phyloP scores from a whole-genome alignment of 2,888 invertebrate species.

The Aspidapion aeneum region DNA sequence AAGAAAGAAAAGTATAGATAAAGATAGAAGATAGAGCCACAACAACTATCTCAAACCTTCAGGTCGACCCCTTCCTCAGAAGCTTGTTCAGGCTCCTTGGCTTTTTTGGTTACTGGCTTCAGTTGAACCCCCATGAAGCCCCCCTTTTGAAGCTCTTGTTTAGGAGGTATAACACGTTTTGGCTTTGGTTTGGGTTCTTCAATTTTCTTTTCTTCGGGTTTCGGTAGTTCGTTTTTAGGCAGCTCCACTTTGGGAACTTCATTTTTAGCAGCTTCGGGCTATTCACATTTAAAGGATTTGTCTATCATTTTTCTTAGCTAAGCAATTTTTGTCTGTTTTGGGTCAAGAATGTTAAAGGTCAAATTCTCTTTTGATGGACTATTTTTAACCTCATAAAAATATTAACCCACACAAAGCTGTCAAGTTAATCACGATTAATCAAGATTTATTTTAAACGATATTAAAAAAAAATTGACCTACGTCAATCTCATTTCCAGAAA shows the following conservation, averaged over 20 bases:
- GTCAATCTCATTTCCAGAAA: no score
- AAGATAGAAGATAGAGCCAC: slow-evolving; percentile 19
- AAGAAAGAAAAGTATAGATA: slow-evolving; percentile 9
- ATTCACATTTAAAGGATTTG: no score
- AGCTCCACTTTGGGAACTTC: not conserved
- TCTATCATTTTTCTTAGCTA: no score
- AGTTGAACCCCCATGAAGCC: slow-evolving; percentile 58
- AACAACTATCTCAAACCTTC: slow-evolving; percentile 38
- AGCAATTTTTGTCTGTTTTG: no score
- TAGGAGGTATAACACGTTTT: slow-evolving; percentile 49
- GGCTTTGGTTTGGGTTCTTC: slow-evolving; percentile 29
- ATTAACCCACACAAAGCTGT: no score
- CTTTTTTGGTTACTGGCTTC: slow-evolving; percentile 54
- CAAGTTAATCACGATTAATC: no score
- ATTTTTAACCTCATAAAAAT: no score
- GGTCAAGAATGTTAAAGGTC: no score
- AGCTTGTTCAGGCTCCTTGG: slow-evolving; percentile 44
- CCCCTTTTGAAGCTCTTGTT: slow-evolving; percentile 51
- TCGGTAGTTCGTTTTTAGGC: slow-evolving; percentile 22
- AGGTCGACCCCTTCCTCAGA: slow-evolving; percentile 39
- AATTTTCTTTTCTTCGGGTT: slow-evolving; percentile 20
- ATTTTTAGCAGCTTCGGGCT: not conserved
- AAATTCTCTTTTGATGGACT: no score
- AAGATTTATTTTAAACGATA: no score
- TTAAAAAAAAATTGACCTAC: no score